Percentiles rank a stretch among this genome's conserved stretches.
Evolutionary conservation across 2,797 vertebrate genomes (phyloP).

Genomic region (Oryzias sinensis): DNA sequence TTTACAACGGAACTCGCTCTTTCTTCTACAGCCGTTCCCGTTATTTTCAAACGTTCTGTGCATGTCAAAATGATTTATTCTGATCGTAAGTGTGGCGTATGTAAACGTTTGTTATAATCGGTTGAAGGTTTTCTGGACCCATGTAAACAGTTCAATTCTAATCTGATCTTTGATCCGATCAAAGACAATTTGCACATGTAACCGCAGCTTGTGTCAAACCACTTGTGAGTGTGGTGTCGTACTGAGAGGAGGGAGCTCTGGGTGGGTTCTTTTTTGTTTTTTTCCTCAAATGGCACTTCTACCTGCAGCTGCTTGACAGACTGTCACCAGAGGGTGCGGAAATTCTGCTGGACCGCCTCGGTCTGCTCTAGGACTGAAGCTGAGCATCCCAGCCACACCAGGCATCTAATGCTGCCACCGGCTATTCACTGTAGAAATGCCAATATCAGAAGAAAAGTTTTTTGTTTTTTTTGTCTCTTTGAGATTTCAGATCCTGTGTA

Average conservation of each 20-base stretch:
- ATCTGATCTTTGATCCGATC: too few species aligned
- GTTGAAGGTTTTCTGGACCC: too few species aligned
- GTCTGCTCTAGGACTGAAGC: conserved; percentile 47
- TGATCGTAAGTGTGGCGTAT: too few species aligned
- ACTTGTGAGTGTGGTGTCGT: conserved; percentile 20
- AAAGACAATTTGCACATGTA: too few species aligned
- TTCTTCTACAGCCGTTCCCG: too few species aligned
- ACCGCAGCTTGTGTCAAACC: conserved; percentile 24
- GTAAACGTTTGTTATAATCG: too few species aligned
- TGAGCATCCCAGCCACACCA: conserved; percentile 34
- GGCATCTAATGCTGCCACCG: conserved; percentile 89
- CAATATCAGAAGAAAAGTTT: conserved; percentile 84
- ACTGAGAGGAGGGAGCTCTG: conserved; percentile 30
- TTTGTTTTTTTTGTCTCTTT: conserved; percentile 59
- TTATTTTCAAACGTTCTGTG: too few species aligned
- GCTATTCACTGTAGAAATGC: conserved; percentile 96
- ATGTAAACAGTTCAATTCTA: too few species aligned
- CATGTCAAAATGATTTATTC: too few species aligned
- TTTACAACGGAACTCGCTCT: too few species aligned
- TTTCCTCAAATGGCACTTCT: conserved; percentile 44
- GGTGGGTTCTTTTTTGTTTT: conserved; percentile 34
- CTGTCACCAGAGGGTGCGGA: conserved; percentile 51
- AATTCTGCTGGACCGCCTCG: conserved; percentile 28
- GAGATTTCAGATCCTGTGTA: conserved; percentile 74
- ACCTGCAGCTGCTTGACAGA: conserved; percentile 68